phyloP scores from a whole-genome alignment of 2,113 vertebrate species.

The Notechis scutatus region DNA sequence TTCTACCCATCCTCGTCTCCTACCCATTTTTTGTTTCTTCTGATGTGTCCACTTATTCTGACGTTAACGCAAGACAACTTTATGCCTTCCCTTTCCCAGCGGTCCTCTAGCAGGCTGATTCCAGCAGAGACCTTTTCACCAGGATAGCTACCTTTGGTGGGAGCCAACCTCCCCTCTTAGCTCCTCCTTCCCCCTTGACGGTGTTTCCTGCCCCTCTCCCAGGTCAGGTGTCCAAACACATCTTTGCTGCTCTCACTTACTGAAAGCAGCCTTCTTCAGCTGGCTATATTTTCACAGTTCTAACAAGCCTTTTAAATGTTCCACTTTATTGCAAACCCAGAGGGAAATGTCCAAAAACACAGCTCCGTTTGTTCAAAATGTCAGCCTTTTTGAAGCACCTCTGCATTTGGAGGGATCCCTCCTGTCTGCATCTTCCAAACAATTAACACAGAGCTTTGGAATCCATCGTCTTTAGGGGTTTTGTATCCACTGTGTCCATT shows the following conservation, averaged over 20 bases:
- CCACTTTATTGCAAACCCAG: background rate
- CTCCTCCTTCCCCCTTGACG: slow-evolving; percentile 34
- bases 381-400: background rate
- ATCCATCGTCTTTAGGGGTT: no score
- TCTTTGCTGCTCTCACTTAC: slow-evolving; percentile 31
- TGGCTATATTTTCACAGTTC: slow-evolving; percentile 9
- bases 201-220: slow-evolving; percentile 41
- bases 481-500: no score
- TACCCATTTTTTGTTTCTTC: background rate
- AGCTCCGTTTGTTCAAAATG: background rate
- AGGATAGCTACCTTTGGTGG: background rate
- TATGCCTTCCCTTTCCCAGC: background rate
- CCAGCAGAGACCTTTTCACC: slow-evolving; percentile 35
- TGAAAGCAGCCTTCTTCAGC: slow-evolving; percentile 46
- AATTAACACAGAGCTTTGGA: no score
- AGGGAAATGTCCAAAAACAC: background rate
- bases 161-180: slow-evolving; percentile 47
- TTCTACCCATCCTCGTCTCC: no score
- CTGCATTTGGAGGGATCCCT: background rate
- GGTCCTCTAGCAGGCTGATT: slow-evolving; percentile 10
- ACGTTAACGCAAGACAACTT: background rate
- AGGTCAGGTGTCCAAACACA: background rate
- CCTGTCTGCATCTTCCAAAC: background rate
- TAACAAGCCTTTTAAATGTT: slow-evolving; percentile 21
- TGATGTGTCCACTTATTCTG: background rate